Percentiles rank a stretch among this genome's conserved stretches.
phyloP scores from a whole-genome alignment of 2,797 vertebrate species.

The Allobates femoralis region DNA sequence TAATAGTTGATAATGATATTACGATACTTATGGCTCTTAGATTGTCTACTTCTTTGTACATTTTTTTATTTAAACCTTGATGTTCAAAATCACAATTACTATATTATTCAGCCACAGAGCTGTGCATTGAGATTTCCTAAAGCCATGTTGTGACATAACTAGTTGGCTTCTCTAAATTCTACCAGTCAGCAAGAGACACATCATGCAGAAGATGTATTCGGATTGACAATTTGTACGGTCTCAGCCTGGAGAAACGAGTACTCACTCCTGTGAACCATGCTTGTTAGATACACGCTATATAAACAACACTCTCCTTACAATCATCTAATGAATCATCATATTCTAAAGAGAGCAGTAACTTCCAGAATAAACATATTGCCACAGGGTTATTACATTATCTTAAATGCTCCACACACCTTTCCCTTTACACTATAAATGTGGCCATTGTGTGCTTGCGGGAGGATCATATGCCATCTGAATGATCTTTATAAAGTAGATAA shows the following conservation, averaged over 20 bases:
- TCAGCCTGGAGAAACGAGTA: neutral
- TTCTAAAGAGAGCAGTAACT: neutral
- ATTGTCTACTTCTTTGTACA: neutral
- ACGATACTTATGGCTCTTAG: neutral
- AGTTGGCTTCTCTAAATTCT: slow-evolving; percentile 30
- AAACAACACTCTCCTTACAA: neutral
- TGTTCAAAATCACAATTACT: neutral
- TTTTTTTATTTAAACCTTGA: neutral
- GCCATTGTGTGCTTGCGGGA: neutral
- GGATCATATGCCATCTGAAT: neutral
- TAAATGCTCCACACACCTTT: neutral
- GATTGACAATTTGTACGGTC: slow-evolving; percentile 31
- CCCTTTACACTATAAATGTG: neutral
- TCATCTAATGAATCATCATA: neutral
- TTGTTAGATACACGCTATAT: neutral
- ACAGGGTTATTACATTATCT: neutral
- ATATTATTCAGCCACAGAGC: neutral
- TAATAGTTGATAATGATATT: neutral
- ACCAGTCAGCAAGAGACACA: slow-evolving; percentile 16
- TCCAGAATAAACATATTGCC: neutral
- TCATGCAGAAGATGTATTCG: slow-evolving; percentile 7
- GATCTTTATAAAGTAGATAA: neutral
- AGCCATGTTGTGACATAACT: slow-evolving; percentile 26
- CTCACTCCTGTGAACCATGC: neutral
- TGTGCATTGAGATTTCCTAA: slow-evolving; percentile 36